Base-by-base conservation (phyloP, 2,888 invertebrate genomes). In the Chironomus riparius region DNA sequence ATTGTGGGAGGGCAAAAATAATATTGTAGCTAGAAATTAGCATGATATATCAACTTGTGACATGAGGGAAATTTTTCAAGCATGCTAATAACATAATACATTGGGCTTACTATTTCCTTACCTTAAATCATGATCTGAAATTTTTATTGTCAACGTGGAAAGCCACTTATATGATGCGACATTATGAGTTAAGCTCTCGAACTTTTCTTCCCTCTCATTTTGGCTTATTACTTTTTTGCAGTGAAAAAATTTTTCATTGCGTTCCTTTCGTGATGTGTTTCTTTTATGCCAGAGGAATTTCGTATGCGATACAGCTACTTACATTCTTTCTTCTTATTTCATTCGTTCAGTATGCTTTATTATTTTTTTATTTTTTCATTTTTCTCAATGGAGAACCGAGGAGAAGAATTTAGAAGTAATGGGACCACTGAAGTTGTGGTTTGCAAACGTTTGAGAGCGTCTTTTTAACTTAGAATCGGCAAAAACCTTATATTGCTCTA, bases 261-360 rank as follows among this genome's bases (percentile, higher is more conserved):
- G 47, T 28, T 70, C 15, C 70, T 62, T 68, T 38, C 15, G 15
- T 68, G 38, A 56, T 56, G n/a, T 56, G 56, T 56, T 68, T 38
- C 7, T 3, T 68, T 72, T 72, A 13, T 62, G 24, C 56, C 12
- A 56, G 56, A 12, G 12, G 47, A 72, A 72, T 72, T 72, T 72
- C 3, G 62, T 72, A 72, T 72, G 72, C 72, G 38, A 72, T 62
- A 72, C 72, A 72, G 24, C 62, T 38, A 62, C 28, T 56, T 62
- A 21, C 62, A 62, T 72, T 70, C 50, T 21, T 72, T 72, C 28
- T 28, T 10, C 18, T 62, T 47, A 24, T 38, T 68, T 4, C 21
- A 24, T 18, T 13, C 18, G n/a, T 68, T 68, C 13, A n/a, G 22
- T 68, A 18, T 21, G 68, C 47, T 70, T 70, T 70, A 56, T 70